phyloP scores from a whole-genome alignment of 2,888 invertebrate genomes.

The Euplexia lucipara region DNA sequence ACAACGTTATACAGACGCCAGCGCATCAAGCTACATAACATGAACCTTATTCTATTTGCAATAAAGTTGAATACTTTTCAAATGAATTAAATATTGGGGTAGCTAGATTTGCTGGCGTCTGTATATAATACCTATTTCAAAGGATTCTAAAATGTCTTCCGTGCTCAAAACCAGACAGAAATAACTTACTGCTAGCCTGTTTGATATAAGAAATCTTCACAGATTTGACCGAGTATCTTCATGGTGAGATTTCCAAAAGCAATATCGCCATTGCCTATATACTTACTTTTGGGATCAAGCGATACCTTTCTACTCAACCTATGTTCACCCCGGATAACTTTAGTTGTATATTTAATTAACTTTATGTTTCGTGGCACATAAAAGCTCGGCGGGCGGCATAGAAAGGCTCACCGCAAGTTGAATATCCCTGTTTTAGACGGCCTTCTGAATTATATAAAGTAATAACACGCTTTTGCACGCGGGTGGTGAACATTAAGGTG shows the following conservation, averaged over 20 bases:
- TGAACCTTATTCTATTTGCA: no score
- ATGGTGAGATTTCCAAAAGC: conserved; percentile 7
- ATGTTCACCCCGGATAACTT: conserved; percentile 27
- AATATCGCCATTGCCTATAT: not conserved
- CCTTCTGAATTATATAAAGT: conserved; percentile 42
- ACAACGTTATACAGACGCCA: no score
- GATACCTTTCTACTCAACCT: conserved; percentile 9
- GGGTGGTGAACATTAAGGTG: conserved; percentile 12
- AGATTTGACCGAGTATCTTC: no score
- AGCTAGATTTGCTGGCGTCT: no score
- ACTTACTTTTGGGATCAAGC: conserved; percentile 7
- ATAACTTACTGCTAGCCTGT: no score
- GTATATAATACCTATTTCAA: no score
- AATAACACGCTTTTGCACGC: conserved; percentile 34
- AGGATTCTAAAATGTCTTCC: no score
- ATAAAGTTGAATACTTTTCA: no score
- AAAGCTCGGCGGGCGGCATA: conserved; percentile 40
- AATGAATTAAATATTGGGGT: no score
- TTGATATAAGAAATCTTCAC: no score
- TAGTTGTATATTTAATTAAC: conserved; percentile 53
- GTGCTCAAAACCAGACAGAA: no score
- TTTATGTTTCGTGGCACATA: conserved; percentile 49
- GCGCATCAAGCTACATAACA: no score
- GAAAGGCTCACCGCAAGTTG: conserved; percentile 52
- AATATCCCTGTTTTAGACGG: conserved; percentile 45